A percentile compares a stretch with the other conserved stretches of the same genome.
phyloP scores from a whole-genome alignment of 2,113 vertebrate species.

The Paradoxurus hermaphroditus region DNA sequence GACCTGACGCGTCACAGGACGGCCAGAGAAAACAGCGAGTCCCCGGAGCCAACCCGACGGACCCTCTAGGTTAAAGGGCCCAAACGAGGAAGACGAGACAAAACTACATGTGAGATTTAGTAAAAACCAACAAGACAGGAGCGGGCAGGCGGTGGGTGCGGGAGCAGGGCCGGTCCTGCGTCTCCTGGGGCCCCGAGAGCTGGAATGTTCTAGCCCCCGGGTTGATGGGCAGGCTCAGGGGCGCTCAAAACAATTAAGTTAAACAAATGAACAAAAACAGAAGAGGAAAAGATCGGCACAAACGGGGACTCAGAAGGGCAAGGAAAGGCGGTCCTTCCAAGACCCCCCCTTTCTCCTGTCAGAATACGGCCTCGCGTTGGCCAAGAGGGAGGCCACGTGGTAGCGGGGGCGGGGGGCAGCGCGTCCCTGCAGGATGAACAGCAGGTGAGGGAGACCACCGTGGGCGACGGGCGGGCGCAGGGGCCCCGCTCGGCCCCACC shows the following conservation, averaged over 20 bases:
- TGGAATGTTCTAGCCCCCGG: background rate
- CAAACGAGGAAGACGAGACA: fast-evolving
- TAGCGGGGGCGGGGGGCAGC: no score
- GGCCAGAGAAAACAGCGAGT: background rate
- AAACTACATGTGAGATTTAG: fast-evolving
- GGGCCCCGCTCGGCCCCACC: background rate
- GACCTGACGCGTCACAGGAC: fast-evolving
- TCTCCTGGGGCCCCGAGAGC: background rate
- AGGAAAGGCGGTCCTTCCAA: fast-evolving
- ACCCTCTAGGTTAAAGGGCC: background rate
- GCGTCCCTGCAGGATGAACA: background rate
- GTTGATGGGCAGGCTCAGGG: fast-evolving
- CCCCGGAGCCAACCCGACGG: no score
- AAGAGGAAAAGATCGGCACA: fast-evolving
- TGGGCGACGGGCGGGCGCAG: background rate
- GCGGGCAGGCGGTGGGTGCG: fast-evolving
- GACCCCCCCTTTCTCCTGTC: background rate
- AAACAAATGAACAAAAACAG: background rate
- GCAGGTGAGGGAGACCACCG: background rate
- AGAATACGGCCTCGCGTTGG: background rate
- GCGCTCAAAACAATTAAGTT: background rate
- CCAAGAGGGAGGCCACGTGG: background rate
- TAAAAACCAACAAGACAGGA: no score
- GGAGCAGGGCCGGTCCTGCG: background rate
- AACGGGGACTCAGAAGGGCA: background rate